Percentiles rank a stretch among this genome's conserved stretches.
Evolutionary conservation across 2,888 invertebrate species (phyloP).

Genomic region (Meloe dianella): DNA sequence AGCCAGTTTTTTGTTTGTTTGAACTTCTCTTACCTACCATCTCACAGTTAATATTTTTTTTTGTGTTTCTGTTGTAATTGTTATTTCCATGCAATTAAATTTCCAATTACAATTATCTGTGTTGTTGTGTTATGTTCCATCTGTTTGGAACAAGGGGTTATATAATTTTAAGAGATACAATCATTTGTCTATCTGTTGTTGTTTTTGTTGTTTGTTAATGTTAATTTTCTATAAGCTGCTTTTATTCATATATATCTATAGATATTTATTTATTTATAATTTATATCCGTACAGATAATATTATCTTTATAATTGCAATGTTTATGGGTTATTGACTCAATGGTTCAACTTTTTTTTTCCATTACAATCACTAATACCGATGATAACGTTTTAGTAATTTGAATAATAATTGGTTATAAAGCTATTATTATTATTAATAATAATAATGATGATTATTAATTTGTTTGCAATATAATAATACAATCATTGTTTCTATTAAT

Average conservation of each 20-base stretch:
- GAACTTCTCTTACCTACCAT: too few relatives aligned
- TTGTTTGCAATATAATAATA: constrained; percentile 39
- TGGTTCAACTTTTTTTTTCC: not conserved
- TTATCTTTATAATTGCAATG: constrained; percentile 7
- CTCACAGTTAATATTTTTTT: not conserved
- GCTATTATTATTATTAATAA: not conserved
- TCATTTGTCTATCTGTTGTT: not conserved
- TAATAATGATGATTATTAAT: constrained; percentile 11
- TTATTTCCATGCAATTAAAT: constrained; percentile 5
- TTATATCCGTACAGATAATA: not conserved
- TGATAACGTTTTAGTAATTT: not conserved
- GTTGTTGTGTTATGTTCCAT: not conserved
- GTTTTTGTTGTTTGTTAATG: constrained; percentile 1
- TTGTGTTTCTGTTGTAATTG: not conserved
- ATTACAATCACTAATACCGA: not conserved
- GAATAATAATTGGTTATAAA: not conserved
- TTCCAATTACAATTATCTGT: constrained; percentile 4
- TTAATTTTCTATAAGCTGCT: not conserved
- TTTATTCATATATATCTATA: too few relatives aligned
- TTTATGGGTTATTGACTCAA: not conserved
- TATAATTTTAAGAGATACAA: not conserved
- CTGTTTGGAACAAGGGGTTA: not conserved
- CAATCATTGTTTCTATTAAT: constrained; percentile 37
- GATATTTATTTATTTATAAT: not conserved
- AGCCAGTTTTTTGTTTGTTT: too few relatives aligned